Percentiles rank a stretch among this genome's conserved stretches.
Conservation (phyloP, 2,888 invertebrate species). For the Papilio gigon region DNA sequence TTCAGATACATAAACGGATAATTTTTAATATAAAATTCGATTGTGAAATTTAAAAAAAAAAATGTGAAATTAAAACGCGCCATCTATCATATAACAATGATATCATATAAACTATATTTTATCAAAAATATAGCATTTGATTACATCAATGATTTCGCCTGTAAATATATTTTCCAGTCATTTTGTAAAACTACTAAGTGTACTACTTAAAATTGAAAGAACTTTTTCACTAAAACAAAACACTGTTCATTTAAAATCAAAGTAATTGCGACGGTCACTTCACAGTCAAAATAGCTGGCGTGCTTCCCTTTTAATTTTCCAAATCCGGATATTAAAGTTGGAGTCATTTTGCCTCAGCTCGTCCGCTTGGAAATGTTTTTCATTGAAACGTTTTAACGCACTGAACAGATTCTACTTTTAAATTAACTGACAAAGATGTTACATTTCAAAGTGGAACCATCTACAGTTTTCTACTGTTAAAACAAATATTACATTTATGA, state of each 20-base stretch:
- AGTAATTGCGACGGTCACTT: slow-evolving; percentile 43
- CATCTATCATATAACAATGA: neutral
- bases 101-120: too few species aligned
- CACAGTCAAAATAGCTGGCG: slow-evolving; percentile 47
- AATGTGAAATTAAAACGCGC: too few species aligned
- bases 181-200: neutral
- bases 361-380: neutral
- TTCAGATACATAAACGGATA: too few species aligned
- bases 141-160: too few species aligned
- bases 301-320: slow-evolving; percentile 29
- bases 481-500: neutral
- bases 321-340: slow-evolving; percentile 33
- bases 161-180: neutral
- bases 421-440: slow-evolving; percentile 12
- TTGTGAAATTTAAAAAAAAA: too few species aligned
- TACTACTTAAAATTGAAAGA: neutral
- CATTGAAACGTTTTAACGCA: slow-evolving; percentile 4
- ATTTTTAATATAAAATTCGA: too few species aligned
- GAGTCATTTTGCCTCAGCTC: slow-evolving; percentile 16
- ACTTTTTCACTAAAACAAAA: neutral
- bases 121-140: too few species aligned
- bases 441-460: neutral
- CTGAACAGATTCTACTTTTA: neutral
- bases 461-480: neutral
- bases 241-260: neutral